phyloP scores from a whole-genome alignment of 37 sponge, comb jelly and placozoan genomes.

The Agelas oroides region DNA sequence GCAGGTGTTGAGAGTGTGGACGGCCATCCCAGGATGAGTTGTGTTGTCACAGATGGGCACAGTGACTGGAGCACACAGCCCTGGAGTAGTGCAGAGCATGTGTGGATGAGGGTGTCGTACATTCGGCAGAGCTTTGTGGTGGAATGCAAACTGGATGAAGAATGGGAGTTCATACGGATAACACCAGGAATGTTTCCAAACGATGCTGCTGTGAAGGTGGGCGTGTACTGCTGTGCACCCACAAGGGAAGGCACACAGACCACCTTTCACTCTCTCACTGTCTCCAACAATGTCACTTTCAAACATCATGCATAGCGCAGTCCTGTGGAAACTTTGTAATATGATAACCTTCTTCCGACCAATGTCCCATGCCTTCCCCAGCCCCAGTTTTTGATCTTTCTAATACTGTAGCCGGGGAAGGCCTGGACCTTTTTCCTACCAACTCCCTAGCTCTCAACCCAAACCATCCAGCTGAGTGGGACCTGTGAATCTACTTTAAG shows the following conservation, averaged over 20 bases:
- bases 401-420: no score
- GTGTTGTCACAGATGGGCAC: slow-evolving; percentile 47
- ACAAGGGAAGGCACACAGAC: not conserved
- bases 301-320: not conserved
- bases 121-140: not conserved
- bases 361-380: no score
- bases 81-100: slow-evolving; percentile 24
- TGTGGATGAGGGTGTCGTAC: slow-evolving; percentile 3
- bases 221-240: slow-evolving; percentile 44
- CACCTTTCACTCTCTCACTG: not conserved
- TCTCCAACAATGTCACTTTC: not conserved
- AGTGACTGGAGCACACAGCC: slow-evolving; percentile 46
- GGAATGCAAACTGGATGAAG: slow-evolving; percentile 3
- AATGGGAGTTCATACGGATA: slow-evolving; percentile 41
- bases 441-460: no score
- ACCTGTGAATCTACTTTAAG: no score
- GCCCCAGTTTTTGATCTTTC: no score
- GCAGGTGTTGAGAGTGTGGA: slow-evolving; percentile 48
- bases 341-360: no score
- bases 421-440: no score
- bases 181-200: not conserved
- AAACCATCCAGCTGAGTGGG: no score
- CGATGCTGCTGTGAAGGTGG: slow-evolving; percentile 6
- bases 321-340: no score
- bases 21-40: slow-evolving; percentile 39